Evolutionary conservation across 2,113 vertebrate species (phyloP), one percentile per base, ranked within the genome.

Genomic region (Urocitellus parryii): DNA sequence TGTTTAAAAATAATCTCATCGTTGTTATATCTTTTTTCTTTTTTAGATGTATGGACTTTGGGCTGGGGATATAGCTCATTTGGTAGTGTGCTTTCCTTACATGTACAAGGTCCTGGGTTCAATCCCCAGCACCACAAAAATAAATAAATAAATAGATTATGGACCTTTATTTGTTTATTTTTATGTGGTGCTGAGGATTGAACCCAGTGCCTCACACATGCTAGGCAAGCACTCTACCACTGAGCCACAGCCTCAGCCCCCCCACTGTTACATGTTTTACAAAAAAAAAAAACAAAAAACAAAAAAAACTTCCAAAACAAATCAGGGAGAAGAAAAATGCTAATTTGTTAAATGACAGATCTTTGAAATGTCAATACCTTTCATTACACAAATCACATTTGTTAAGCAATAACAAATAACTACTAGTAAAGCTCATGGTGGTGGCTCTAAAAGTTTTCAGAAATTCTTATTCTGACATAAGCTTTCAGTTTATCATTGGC

Each of bases 391-490:
- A 48, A 45, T 45, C 76, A 68, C 63, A n/a, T 37, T 86, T 61
- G 18, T 73, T 87, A 63, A 58, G 61, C 25, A 8, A 27, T 63
- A 63, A 27, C 61, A 63, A 85, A 20, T 53, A 4, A 78, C 34
- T 29, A 82, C 39, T 61, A 73, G 37, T 56, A 53, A 89, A 95
- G 48, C 10, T 86, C 63, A 67, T 45, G 8, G 45, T n/a, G 45
- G 65, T 76, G 20, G 48, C n/a, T 78, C 16, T 45, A 37, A 0
- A 86, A 18, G 42, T 94, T 95, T 95, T 77, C 25, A 61, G n/a
- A 92, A 85, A 90, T 63, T 39, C 11, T 29, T 24, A 79, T 74
- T 93, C 95, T 89, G 76, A 17, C 48, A 20, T 92, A 77, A 88
- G 51, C 37, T 84, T 45, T 61, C 34, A 34, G 67, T 87, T 92